These are phyloP conservation scores for Lophotis ruficrista DNA, from an alignment of 2,113 vertebrate species.

Conservation along the genomic window DNA sequence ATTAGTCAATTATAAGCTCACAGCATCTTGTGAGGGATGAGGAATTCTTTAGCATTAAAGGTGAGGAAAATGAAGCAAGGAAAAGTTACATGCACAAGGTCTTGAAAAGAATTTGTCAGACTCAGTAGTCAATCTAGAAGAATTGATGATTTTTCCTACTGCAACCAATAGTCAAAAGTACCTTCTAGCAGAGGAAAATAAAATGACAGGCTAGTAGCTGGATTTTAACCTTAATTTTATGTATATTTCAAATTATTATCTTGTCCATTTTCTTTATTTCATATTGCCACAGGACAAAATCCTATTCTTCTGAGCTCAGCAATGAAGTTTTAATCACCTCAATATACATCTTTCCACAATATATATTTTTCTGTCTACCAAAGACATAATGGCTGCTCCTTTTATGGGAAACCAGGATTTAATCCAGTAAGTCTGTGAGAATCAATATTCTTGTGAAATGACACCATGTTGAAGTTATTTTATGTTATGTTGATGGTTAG, in stretches of 20 bases:
- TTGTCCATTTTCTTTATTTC: conserved; percentile 37
- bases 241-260: neutral
- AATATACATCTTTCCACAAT: conserved; percentile 71
- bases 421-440: conserved; percentile 84
- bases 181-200: conserved; percentile 64
- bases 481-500: conserved; percentile 91
- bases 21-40: neutral
- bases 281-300: conserved; percentile 30
- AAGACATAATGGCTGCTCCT: conserved; percentile 80
- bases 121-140: neutral
- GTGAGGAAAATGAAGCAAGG: neutral
- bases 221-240: conserved; percentile 25
- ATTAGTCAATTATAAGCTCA: neutral
- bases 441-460: conserved; percentile 93
- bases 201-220: conserved; percentile 40
- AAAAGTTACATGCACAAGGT: neutral
- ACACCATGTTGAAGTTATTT: conserved; percentile 88
- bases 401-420: conserved; percentile 90
- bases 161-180: conserved; percentile 7
- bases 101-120: neutral
- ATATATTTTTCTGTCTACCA: conserved; percentile 79
- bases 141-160: neutral
- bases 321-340: conserved; percentile 75
- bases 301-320: conserved; percentile 55
- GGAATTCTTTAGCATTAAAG: neutral